Conservation (phyloP, 2,113 vertebrate genomes). For the human region GRCh38 chr16:71795501-71796000, state of each 20-base stretch:
- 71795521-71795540: not conserved
- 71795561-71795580: not conserved
- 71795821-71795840: not conserved
- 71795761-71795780: not conserved
- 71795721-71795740: not conserved
- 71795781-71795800: not conserved
- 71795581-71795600: conserved; percentile 9
- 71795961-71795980: too few relatives aligned
- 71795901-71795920: not conserved
- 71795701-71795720: not conserved
- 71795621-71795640: conserved; percentile 35
- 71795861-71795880: not conserved
- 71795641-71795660: conserved; percentile 31
- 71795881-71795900: conserved; percentile 3
- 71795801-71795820: not conserved
- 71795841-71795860: conserved; percentile 28
- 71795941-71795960: not conserved
- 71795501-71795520: not conserved
- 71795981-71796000: too few relatives aligned
- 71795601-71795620: not conserved
- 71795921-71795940: not conserved
- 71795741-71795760: conserved; percentile 15
- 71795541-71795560: not conserved
- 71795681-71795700: not conserved
- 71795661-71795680: conserved; percentile 9